phyloP scores from a whole-genome alignment of 2,888 invertebrate species.

The Spodoptera littoralis region DNA sequence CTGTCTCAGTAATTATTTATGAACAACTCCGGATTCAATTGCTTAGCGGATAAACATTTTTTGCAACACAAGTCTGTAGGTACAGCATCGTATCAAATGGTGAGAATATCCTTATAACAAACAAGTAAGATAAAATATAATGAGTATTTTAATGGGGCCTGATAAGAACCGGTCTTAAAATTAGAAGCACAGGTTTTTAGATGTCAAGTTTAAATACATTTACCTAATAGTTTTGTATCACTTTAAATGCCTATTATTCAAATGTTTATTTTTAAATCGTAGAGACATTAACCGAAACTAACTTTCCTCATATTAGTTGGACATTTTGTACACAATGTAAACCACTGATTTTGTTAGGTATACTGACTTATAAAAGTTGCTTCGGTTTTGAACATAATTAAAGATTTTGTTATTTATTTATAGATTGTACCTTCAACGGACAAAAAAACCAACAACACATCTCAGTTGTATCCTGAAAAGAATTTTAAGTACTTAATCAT shows the following conservation, averaged over 20 bases:
- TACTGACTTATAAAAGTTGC: too few relatives aligned
- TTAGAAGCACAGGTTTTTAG: conserved; percentile 26
- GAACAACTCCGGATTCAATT: conserved; percentile 34
- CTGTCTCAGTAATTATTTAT: conserved; percentile 22
- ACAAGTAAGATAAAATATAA: conserved; percentile 20
- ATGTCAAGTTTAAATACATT: background rate
- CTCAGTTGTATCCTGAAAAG: too few relatives aligned
- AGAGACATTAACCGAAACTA: too few relatives aligned
- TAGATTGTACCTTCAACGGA: too few relatives aligned
- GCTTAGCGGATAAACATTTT: conserved; percentile 30
- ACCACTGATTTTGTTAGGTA: too few relatives aligned
- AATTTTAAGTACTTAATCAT: too few relatives aligned
- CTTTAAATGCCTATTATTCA: background rate
- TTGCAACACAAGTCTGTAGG: conserved; percentile 19
- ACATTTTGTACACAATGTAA: too few relatives aligned
- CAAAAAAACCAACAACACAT: too few relatives aligned
- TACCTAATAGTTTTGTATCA: background rate
- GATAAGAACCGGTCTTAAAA: conserved; percentile 33
- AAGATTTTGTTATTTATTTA: too few relatives aligned
- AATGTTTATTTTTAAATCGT: background rate
- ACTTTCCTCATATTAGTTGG: too few relatives aligned
- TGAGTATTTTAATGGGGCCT: conserved; percentile 24
- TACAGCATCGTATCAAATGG: conserved; percentile 5
- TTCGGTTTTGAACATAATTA: too few relatives aligned
- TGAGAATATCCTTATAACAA: conserved; percentile 24